Conservation (phyloP, 2,888 invertebrate species). For the Ormyrus rosae region DNA sequence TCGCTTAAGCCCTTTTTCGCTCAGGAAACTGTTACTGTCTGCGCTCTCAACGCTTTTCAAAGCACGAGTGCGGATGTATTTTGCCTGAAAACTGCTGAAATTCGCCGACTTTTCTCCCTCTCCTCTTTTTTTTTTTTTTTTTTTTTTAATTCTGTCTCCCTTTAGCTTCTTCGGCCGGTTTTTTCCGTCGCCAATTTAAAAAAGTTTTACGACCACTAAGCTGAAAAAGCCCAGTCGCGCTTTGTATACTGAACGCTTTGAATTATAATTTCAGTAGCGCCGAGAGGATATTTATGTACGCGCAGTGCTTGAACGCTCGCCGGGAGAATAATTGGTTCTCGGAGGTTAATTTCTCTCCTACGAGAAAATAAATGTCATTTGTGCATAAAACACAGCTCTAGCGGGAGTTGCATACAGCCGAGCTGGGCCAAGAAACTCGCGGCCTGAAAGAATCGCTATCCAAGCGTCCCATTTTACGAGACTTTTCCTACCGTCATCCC, state of each 20-base stretch:
- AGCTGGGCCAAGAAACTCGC: background rate
- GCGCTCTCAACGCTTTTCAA: constrained; percentile 20
- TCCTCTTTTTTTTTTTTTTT: background rate
- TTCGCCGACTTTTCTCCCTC: background rate
- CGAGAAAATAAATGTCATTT: constrained; percentile 26
- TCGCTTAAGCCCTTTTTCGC: constrained; percentile 23
- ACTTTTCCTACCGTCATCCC: constrained; percentile 17
- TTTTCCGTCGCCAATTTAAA: constrained; percentile 12
- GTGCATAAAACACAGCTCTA: background rate
- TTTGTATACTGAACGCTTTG: background rate
- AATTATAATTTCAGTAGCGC: constrained; percentile 14
- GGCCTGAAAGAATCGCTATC: constrained; percentile 15
- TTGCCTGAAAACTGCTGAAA: background rate
- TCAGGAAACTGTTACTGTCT: background rate
- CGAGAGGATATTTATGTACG: background rate
- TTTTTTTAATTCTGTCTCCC: background rate
- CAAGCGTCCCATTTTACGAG: constrained; percentile 27
- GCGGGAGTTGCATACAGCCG: background rate
- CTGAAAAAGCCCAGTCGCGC: background rate
- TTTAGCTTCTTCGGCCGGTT: background rate
- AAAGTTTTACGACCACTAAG: background rate
- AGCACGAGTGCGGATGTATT: background rate
- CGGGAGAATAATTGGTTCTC: constrained; percentile 23
- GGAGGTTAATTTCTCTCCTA: constrained; percentile 25
- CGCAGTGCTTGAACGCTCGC: background rate